Evolutionary conservation across 2,797 vertebrate genomes (phyloP).

Genomic region (Sardinella longiceps): DNA sequence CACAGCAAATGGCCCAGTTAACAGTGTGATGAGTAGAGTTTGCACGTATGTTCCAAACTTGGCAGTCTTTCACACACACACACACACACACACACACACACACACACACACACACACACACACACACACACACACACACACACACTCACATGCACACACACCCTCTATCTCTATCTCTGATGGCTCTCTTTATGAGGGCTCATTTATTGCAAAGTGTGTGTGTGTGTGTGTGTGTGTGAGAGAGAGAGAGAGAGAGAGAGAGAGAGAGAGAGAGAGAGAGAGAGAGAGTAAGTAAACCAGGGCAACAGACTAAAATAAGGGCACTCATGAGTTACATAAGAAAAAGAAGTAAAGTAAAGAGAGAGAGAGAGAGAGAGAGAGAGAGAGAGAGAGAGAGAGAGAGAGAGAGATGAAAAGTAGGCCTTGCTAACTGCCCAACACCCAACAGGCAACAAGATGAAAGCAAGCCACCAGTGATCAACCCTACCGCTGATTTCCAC

Average conservation of each 20-base stretch:
- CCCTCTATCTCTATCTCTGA: too few relatives aligned
- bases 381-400: too few relatives aligned
- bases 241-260: too few relatives aligned
- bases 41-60: conserved; percentile 71
- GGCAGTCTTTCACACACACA: conserved; percentile 74
- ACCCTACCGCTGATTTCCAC: conserved; percentile 15
- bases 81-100: conserved; percentile 29
- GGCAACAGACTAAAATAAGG: conserved; percentile 17
- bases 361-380: not conserved
- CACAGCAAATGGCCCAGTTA: conserved; percentile 63
- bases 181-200: too few relatives aligned
- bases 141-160: too few relatives aligned
- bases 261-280: too few relatives aligned
- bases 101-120: conserved; percentile 21
- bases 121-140: too few relatives aligned
- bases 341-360: conserved; percentile 3
- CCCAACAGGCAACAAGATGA: conserved; percentile 16
- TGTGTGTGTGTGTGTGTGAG: not conserved
- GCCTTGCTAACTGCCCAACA: conserved; percentile 9
- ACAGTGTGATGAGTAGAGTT: conserved; percentile 23
- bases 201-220: too few relatives aligned
- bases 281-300: conserved; percentile 2
- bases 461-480: conserved; percentile 1
- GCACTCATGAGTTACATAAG: conserved; percentile 14
- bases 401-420: conserved; percentile 5